A percentile compares a stretch with the other conserved stretches of the same genome.
phyloP scores from a whole-genome alignment of 2,113 vertebrate species.

The human region GRCh38 chr17:13388501-13389000 shows the following conservation, averaged over 20 bases:
- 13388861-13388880: background rate
- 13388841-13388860: background rate
- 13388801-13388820: background rate
- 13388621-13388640: slow-evolving; percentile 26
- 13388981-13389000: no score
- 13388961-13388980: no score
- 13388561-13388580: background rate
- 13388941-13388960: no score
- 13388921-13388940: background rate
- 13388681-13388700: slow-evolving; percentile 11
- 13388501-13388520: background rate
- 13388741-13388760: background rate
- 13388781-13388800: background rate
- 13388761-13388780: background rate
- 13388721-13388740: background rate
- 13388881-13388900: background rate
- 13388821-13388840: background rate
- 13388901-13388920: background rate
- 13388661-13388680: background rate
- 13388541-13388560: background rate
- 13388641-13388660: background rate
- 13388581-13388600: background rate
- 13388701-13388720: background rate
- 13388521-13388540: background rate
- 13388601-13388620: slow-evolving; percentile 16